These are phyloP conservation scores for Fistularia tabacaria DNA, from an alignment of 2,797 vertebrate genomes.

Conservation along the genomic window DNA sequence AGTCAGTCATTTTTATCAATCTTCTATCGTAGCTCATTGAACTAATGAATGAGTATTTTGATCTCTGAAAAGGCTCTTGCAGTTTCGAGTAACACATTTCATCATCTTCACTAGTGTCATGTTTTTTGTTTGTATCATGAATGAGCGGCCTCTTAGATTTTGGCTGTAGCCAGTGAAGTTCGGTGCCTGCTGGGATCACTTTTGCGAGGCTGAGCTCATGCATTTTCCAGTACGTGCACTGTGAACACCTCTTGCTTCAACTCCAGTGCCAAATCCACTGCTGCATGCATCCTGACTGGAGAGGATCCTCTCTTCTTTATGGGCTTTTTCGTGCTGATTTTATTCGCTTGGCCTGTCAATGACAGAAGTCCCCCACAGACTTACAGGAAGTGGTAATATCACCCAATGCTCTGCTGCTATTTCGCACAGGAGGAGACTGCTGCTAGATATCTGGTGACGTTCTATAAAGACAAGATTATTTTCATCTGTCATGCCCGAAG, in stretches of 20 bases:
- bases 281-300: constrained; percentile 24
- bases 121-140: constrained; percentile 41
- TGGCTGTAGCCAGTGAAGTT: constrained; percentile 43
- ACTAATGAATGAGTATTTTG: constrained; percentile 17
- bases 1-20: no score
- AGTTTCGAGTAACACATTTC: constrained; percentile 18
- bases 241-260: constrained; percentile 37
- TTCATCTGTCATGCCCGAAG: constrained; percentile 47
- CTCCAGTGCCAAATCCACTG: constrained; percentile 9
- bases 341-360: constrained; percentile 55
- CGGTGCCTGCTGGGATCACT: constrained; percentile 53
- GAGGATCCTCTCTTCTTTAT: constrained; percentile 45
- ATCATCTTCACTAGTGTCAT: constrained; percentile 22
- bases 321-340: constrained; percentile 53
- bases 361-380: constrained; percentile 44
- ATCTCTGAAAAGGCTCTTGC: constrained; percentile 17
- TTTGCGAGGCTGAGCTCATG: constrained; percentile 49
- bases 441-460: constrained; percentile 46
- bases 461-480: constrained; percentile 50
- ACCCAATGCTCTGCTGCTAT: constrained; percentile 41
- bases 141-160: constrained; percentile 46
- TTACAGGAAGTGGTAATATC: constrained; percentile 58
- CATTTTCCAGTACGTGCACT: constrained; percentile 43
- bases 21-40: background rate
- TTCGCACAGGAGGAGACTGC: constrained; percentile 45